A percentile compares a stretch with the other conserved stretches of the same genome.
Conservation (phyloP, 2,113 vertebrate genomes). For the Herpailurus yagouaroundi region DNA sequence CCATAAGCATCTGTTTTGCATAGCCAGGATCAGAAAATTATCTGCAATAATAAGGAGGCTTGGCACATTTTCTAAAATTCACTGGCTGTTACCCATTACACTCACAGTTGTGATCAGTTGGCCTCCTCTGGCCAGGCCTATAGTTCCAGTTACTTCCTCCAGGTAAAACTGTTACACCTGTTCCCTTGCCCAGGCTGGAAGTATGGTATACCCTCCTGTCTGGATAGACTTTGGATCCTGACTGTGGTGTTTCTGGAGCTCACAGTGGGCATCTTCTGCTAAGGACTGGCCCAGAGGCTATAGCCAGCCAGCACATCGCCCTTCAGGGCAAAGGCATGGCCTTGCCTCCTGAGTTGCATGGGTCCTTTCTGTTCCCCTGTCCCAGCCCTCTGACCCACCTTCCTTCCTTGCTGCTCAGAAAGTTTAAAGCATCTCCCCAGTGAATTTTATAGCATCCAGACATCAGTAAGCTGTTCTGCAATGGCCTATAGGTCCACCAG, state of each 20-base stretch:
- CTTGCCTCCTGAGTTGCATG: background rate
- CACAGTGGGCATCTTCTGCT: background rate
- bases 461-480: background rate
- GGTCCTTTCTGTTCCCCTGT: background rate
- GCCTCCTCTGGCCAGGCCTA: background rate
- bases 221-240: background rate
- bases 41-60: background rate
- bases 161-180: background rate
- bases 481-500: background rate
- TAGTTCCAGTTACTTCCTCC: background rate
- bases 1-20: background rate
- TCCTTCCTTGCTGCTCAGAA: background rate
- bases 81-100: background rate
- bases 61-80: background rate
- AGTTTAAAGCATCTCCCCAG: background rate
- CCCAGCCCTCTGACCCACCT: background rate
- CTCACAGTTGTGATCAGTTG: background rate
- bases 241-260: background rate
- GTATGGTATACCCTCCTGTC: background rate
- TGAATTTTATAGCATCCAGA: background rate
- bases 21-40: background rate
- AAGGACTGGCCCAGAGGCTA: background rate
- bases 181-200: background rate
- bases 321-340: background rate
- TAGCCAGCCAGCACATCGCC: background rate